These are phyloP conservation scores for Synaphobranchus kaupii DNA, from an alignment of 2,797 vertebrate genomes.

Conservation along the genomic window DNA sequence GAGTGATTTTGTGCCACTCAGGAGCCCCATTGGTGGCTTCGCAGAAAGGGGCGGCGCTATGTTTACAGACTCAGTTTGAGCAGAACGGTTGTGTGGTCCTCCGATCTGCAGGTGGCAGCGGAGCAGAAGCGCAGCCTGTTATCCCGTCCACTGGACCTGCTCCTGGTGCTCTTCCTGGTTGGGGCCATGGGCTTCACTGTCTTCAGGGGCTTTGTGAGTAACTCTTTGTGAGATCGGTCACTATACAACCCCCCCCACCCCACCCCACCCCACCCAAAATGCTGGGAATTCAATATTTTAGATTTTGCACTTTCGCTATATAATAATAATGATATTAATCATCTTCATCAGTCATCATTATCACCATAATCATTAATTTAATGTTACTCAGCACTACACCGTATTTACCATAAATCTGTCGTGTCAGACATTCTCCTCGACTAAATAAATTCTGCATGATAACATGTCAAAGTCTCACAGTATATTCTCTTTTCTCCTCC, in stretches of 20 bases:
- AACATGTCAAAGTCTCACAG: no score
- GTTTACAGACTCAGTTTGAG: neutral
- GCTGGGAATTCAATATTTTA: neutral
- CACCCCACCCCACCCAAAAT: neutral
- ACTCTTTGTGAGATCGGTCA: no score
- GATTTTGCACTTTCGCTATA: neutral
- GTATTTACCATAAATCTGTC: neutral
- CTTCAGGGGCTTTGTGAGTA: slow-evolving; percentile 88
- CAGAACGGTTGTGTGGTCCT: neutral
- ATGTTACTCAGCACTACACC: neutral
- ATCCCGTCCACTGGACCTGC: slow-evolving; percentile 78
- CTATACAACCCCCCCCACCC: neutral
- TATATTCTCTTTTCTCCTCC: no score
- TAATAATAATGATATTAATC: neutral
- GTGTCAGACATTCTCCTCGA: neutral
- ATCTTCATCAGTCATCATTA: neutral
- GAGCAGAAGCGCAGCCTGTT: slow-evolving; percentile 77
- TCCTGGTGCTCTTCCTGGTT: slow-evolving; percentile 71
- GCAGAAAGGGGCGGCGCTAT: neutral
- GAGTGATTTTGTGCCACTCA: no score
- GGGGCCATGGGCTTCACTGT: slow-evolving; percentile 71
- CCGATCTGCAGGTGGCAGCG: slow-evolving; percentile 65
- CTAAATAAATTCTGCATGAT: neutral
- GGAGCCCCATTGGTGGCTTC: no score
- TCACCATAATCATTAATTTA: neutral